Evolutionary conservation across 2,797 vertebrate genomes (phyloP).

Genomic region (Falco cherrug): DNA sequence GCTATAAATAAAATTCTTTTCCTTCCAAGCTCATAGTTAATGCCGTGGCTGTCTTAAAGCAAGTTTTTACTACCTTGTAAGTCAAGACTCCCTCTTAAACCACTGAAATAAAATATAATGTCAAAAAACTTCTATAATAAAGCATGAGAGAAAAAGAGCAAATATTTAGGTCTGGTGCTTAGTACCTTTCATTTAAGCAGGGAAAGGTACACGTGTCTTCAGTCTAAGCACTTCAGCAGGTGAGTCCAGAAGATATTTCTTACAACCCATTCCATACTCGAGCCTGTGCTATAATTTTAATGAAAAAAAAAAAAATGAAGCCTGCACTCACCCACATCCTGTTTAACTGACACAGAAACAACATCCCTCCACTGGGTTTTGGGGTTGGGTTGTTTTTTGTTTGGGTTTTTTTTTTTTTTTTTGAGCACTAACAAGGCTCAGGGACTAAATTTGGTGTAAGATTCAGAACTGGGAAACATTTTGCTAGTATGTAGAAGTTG

Average conservation of each 20-base stretch:
- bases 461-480: not conserved
- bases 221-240: not conserved
- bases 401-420: not conserved
- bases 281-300: not conserved
- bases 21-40: not conserved
- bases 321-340: not conserved
- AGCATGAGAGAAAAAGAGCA: not conserved
- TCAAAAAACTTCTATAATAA: not conserved
- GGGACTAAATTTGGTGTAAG: not conserved
- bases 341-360: not conserved
- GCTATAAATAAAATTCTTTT: not conserved
- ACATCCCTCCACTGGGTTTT: not conserved
- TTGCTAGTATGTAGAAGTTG: not conserved
- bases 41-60: not conserved
- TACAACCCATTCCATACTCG: not conserved
- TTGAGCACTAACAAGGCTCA: not conserved
- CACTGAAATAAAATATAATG: not conserved
- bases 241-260: not conserved
- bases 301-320: rapidly evolving
- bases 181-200: not conserved
- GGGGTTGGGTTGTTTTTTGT: too few species aligned
- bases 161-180: not conserved
- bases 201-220: not conserved
- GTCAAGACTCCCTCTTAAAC: not conserved
- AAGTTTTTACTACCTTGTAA: not conserved